Percentiles rank a stretch among this genome's conserved stretches.
These are phyloP conservation scores for Ploceus nigricollis DNA, from an alignment of 2,113 vertebrate species.

Conservation along the genomic window DNA sequence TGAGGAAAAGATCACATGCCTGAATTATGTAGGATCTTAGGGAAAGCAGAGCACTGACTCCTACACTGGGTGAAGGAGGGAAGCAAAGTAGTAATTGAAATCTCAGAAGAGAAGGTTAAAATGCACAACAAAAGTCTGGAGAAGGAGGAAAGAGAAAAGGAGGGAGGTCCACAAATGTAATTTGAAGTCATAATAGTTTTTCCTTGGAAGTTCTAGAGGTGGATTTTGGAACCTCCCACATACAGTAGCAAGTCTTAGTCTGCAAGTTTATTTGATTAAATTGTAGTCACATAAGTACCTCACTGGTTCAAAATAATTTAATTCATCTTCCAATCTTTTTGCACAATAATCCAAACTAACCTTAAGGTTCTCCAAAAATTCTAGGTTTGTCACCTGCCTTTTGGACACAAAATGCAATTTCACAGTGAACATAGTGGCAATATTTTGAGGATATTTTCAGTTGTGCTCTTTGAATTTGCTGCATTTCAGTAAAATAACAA, in stretches of 20 bases:
- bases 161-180: neutral
- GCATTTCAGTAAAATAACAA: neutral
- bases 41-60: neutral
- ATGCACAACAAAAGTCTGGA: neutral
- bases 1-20: neutral
- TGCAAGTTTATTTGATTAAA: neutral
- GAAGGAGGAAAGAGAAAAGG: neutral
- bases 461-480: neutral
- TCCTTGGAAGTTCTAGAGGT: neutral
- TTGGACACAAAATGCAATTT: neutral
- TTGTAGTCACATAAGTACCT: neutral
- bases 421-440: neutral
- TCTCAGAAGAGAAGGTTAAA: neutral
- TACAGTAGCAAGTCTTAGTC: neutral
- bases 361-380: neutral
- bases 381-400: neutral
- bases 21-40: neutral
- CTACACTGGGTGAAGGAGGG: neutral
- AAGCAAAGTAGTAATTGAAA: neutral
- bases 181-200: neutral
- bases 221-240: neutral
- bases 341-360: neutral
- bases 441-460: neutral
- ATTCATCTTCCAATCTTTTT: neutral
- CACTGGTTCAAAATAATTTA: neutral